A percentile compares a stretch with the other conserved stretches of the same genome.
These are phyloP conservation scores for Epirrita christyi DNA, from an alignment of 2,888 invertebrate species.

Conservation along the genomic window DNA sequence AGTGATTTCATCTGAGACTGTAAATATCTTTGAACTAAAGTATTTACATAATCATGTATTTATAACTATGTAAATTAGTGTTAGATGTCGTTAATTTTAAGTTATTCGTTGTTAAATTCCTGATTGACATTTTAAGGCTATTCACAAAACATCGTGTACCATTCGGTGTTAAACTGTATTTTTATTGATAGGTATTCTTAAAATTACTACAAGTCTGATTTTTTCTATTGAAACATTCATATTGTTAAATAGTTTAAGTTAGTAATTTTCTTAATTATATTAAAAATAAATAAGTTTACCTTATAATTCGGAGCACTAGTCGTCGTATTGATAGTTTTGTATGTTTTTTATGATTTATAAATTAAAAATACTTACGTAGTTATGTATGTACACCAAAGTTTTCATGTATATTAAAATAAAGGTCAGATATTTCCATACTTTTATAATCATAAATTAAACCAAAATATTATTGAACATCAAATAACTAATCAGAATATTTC, in stretches of 20 bases:
- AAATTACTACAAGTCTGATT: conserved; percentile 42
- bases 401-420: neutral
- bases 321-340: conserved; percentile 42
- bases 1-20: conserved; percentile 55
- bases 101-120: conserved; percentile 25
- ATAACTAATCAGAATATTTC: too few species aligned
- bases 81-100: neutral
- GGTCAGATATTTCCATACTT: neutral
- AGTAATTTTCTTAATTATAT: conserved; percentile 17
- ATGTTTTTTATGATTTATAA: conserved; percentile 37
- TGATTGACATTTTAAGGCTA: conserved; percentile 17
- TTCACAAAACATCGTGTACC: conserved; percentile 30
- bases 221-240: conserved; percentile 37
- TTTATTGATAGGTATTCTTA: conserved; percentile 28
- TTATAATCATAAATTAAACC: neutral
- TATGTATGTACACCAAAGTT: conserved; percentile 41
- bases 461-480: too few species aligned
- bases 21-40: conserved; percentile 44
- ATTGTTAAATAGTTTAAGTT: conserved; percentile 23
- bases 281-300: conserved; percentile 36
- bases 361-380: conserved; percentile 47
- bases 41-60: neutral
- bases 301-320: conserved; percentile 50
- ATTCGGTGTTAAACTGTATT: conserved; percentile 29
- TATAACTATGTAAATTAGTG: conserved; percentile 3